Conservation (phyloP, 2,113 vertebrate species). For the Lophotis ruficrista region DNA sequence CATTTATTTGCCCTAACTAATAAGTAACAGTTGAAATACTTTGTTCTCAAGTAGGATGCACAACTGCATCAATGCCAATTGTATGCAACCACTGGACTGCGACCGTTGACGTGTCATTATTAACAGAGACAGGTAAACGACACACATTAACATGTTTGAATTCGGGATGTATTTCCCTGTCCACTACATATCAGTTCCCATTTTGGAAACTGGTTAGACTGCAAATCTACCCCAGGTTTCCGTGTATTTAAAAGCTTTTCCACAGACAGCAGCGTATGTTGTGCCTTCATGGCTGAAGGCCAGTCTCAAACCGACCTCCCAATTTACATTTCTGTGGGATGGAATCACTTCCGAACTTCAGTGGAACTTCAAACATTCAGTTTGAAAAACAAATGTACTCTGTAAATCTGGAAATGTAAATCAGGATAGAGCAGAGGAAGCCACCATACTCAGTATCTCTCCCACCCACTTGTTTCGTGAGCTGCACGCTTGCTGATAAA, state of each 20-base stretch:
- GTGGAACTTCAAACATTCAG: not conserved
- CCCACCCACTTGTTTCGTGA: not conserved
- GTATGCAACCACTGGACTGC: not conserved
- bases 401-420: not conserved
- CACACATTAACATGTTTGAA: not conserved
- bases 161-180: not conserved
- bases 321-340: constrained; percentile 38
- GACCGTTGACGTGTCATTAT: not conserved
- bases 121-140: not conserved
- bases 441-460: not conserved
- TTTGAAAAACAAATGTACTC: not conserved
- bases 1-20: constrained; percentile 34
- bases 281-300: not conserved
- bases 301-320: not conserved
- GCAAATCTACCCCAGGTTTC: constrained; percentile 1
- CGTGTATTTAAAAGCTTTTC: not conserved
- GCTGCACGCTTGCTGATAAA: not conserved
- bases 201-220: constrained; percentile 4
- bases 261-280: not conserved
- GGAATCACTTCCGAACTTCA: constrained; percentile 18
- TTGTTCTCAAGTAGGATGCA: not conserved
- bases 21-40: constrained; percentile 1
- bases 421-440: not conserved
- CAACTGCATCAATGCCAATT: not conserved
- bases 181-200: not conserved